These are phyloP conservation scores for Dimorphilus gyrociliatus DNA, from an alignment of 2,888 invertebrate species.

Conservation along the genomic window DNA sequence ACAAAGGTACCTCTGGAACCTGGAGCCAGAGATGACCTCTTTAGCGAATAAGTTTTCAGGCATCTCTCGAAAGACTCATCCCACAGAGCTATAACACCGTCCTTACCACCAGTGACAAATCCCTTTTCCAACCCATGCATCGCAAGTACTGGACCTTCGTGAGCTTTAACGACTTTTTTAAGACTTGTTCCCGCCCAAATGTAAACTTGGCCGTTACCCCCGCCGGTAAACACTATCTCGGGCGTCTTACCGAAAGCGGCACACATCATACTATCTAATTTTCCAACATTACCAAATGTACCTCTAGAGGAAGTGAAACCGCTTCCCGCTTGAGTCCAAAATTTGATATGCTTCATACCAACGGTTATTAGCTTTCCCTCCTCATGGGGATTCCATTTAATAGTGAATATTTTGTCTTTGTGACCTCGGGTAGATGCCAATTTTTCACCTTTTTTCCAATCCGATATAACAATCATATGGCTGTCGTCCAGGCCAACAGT, in stretches of 20 bases:
- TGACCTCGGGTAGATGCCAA: slow-evolving; percentile 39
- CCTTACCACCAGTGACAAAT: slow-evolving; percentile 39
- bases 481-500: slow-evolving; percentile 39
- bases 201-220: slow-evolving; percentile 35
- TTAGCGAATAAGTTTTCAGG: slow-evolving; percentile 33
- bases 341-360: slow-evolving; percentile 39
- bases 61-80: slow-evolving; percentile 35
- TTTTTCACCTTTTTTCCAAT: slow-evolving; percentile 40
- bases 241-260: slow-evolving; percentile 30
- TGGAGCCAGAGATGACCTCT: slow-evolving; percentile 20
- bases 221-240: slow-evolving; percentile 34
- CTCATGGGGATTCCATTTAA: slow-evolving; percentile 38
- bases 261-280: slow-evolving; percentile 37
- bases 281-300: slow-evolving; percentile 34
- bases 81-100: slow-evolving; percentile 38
- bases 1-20: slow-evolving; percentile 24
- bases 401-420: slow-evolving; percentile 39
- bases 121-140: slow-evolving; percentile 38
- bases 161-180: slow-evolving; percentile 33
- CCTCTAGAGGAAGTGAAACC: slow-evolving; percentile 38
- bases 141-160: slow-evolving; percentile 38
- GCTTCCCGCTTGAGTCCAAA: slow-evolving; percentile 39
- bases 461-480: slow-evolving; percentile 39
- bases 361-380: slow-evolving; percentile 33
- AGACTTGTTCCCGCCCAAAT: slow-evolving; percentile 32